phyloP scores from a whole-genome alignment of 2,888 invertebrate genomes.

The Flexamia atlantica region DNA sequence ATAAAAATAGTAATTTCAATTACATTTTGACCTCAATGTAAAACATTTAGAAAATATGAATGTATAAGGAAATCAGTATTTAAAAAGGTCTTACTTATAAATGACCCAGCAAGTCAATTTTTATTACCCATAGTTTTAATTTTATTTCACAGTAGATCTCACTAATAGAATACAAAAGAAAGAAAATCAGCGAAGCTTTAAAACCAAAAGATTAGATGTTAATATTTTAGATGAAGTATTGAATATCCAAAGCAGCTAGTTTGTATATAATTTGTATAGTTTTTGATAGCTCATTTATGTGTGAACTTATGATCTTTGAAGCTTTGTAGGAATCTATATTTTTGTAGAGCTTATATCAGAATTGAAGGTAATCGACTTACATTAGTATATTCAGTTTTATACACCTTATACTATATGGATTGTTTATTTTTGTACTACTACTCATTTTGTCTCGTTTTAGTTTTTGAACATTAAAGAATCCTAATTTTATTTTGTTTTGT shows the following conservation, averaged over 20 bases:
- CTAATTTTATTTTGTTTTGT: neutral
- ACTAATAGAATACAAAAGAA: neutral
- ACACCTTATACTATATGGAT: neutral
- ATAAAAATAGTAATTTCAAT: no score
- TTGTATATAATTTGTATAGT: slow-evolving; percentile 20
- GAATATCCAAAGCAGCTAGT: slow-evolving; percentile 26
- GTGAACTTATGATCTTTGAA: slow-evolving; percentile 9
- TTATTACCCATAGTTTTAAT: neutral
- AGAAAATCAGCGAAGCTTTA: slow-evolving; percentile 11
- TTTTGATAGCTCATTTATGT: slow-evolving; percentile 4
- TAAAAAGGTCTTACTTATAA: no score
- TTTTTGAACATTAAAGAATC: slow-evolving; percentile 13
- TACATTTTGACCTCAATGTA: no score
- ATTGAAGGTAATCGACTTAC: neutral
- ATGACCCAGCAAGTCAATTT: no score
- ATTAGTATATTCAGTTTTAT: neutral
- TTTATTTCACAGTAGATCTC: slow-evolving; percentile 1
- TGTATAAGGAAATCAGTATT: no score
- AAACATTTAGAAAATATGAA: no score
- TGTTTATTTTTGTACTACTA: slow-evolving; percentile 22
- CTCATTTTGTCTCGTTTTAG: slow-evolving; percentile 1
- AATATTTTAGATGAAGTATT: slow-evolving; percentile 18
- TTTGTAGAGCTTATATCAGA: neutral
- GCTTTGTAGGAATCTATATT: slow-evolving; percentile 1
- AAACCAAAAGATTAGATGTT: slow-evolving; percentile 24